Percentiles rank a stretch among this genome's conserved stretches.
These are phyloP conservation scores for Gobionotothen gibberifrons DNA, from an alignment of 2,797 vertebrate genomes.

Conservation along the genomic window DNA sequence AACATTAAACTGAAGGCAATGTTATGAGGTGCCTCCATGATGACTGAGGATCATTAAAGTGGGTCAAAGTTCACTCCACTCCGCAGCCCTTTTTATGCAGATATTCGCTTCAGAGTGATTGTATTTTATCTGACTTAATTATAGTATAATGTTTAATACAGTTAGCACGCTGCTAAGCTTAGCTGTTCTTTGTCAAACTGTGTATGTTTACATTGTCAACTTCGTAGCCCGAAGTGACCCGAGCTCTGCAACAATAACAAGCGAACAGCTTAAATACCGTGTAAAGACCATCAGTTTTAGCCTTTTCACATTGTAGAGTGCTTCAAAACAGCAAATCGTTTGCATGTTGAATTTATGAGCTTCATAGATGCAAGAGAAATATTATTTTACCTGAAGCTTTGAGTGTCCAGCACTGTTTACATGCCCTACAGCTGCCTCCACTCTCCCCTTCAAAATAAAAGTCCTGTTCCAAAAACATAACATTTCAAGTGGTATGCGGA, in stretches of 20 bases:
- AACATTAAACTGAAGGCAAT: not conserved
- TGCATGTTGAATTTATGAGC: fast-evolving
- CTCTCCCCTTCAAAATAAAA: constrained; percentile 67
- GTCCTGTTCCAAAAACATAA: not conserved
- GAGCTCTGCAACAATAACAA: not conserved
- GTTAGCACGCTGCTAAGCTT: fast-evolving
- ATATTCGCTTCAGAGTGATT: not conserved
- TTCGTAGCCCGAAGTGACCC: not conserved
- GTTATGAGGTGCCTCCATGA: not conserved
- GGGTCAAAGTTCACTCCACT: constrained; percentile 62
- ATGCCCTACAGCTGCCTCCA: not conserved
- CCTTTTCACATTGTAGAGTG: fast-evolving
- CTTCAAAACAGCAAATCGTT: fast-evolving
- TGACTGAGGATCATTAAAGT: not conserved
- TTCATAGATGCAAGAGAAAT: not conserved
- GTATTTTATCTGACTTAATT: not conserved
- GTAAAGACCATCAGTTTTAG: fast-evolving
- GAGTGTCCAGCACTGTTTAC: constrained; percentile 13
- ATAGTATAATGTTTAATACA: fast-evolving
- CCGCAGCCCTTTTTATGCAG: not conserved
- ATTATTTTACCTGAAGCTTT: constrained; percentile 8
- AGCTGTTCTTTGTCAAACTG: fast-evolving
- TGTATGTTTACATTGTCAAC: too few species aligned
- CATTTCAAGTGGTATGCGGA: not conserved
- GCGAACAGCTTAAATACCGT: fast-evolving